phyloP scores from a whole-genome alignment of 2,888 invertebrate genomes.

The Drosophila cognata region DNA sequence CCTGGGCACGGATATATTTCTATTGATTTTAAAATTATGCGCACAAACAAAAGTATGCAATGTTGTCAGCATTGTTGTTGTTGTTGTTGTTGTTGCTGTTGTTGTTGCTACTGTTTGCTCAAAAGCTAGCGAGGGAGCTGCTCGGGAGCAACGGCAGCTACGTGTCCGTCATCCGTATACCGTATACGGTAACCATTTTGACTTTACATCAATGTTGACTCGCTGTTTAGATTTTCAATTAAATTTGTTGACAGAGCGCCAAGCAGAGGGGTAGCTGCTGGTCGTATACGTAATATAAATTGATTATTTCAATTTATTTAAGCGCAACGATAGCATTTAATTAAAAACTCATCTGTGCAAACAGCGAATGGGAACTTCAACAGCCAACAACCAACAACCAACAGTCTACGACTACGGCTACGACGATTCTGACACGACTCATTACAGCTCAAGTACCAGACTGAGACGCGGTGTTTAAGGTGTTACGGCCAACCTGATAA shows the following conservation, averaged over 20 bases:
- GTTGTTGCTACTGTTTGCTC: slow-evolving; percentile 52
- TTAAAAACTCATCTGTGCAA: slow-evolving; percentile 79
- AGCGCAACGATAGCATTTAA: slow-evolving; percentile 79
- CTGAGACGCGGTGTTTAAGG: slow-evolving; percentile 22
- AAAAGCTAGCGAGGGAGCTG: slow-evolving; percentile 38
- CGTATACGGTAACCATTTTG: slow-evolving; percentile 53
- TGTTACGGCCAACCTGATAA: slow-evolving; percentile 48
- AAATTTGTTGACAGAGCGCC: slow-evolving; percentile 76
- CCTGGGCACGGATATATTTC: slow-evolving; percentile 82
- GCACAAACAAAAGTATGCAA: slow-evolving; percentile 79
- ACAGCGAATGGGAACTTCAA: slow-evolving; percentile 36
- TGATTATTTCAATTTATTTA: slow-evolving; percentile 78
- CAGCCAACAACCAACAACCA: not conserved
- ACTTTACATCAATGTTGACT: slow-evolving; percentile 73
- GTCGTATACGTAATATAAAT: slow-evolving; percentile 77
- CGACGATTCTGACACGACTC: slow-evolving; percentile 64
- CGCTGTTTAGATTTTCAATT: slow-evolving; percentile 81
- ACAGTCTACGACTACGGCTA: not conserved
- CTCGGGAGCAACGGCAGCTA: slow-evolving; percentile 5
- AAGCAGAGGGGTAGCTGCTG: slow-evolving; percentile 8
- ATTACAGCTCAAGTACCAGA: slow-evolving; percentile 77
- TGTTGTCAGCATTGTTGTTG: slow-evolving; percentile 44
- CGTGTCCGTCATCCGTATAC: slow-evolving; percentile 44
- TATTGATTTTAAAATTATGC: slow-evolving; percentile 85
- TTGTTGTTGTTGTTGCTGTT: slow-evolving; percentile 15